These are phyloP conservation scores for Eospalax fontanierii DNA, from an alignment of 2,797 vertebrate genomes.

Conservation along the genomic window DNA sequence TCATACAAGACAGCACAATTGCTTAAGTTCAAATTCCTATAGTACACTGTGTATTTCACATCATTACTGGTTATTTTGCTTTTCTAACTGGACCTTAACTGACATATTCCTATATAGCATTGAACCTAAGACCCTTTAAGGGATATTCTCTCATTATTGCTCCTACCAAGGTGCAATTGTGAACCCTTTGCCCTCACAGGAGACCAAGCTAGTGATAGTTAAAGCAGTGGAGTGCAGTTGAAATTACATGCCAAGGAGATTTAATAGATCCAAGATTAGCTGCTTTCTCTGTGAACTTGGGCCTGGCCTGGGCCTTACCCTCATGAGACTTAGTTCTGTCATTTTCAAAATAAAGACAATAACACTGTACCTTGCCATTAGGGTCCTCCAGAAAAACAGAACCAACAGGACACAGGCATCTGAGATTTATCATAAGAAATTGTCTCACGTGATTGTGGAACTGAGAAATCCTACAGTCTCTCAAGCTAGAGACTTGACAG, in stretches of 20 bases:
- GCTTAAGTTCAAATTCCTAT: neutral
- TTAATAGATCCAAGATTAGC: neutral
- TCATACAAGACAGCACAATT: neutral
- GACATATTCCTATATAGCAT: neutral
- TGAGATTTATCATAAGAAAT: neutral
- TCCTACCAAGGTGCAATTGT: neutral
- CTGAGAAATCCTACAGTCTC: neutral
- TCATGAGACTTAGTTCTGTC: neutral
- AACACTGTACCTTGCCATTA: neutral
- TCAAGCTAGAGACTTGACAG: neutral
- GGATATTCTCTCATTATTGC: neutral
- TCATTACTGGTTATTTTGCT: neutral
- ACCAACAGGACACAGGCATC: no score
- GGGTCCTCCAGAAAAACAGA: neutral
- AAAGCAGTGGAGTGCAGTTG: neutral
- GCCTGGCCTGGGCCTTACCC: neutral
- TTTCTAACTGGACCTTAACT: neutral
- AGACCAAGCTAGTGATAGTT: neutral
- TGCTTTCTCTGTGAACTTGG: neutral
- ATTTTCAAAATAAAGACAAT: constrained; percentile 41
- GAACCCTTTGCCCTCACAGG: neutral
- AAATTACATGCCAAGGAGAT: neutral
- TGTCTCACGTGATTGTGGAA: neutral
- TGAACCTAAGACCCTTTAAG: neutral
- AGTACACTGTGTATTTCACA: neutral